Base-by-base conservation (phyloP, 1,140 invertebrate genomes). In the Oreohelix idahoensis region DNA sequence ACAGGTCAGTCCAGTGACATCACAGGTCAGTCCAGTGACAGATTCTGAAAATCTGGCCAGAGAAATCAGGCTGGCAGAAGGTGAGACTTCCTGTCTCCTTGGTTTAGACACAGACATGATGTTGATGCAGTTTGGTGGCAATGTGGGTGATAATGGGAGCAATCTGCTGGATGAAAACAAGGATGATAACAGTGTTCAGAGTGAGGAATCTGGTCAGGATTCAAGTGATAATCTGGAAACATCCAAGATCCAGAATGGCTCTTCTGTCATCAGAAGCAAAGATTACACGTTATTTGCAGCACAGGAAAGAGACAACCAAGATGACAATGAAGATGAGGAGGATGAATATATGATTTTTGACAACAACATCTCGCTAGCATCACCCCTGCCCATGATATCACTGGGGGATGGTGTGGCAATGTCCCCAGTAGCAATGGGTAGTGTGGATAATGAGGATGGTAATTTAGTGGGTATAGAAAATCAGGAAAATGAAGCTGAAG, bases 311-410 rank as follows among this genome's bases (percentile, higher is more conserved):
- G 35, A 81, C 8, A 23, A 63, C 42, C 32, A 80, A 26, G 75
- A 83, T 32, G 49, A 78, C 0, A 80, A 73, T 29, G 51, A 77
- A 69, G 80, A 73, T 17, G 84, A 82, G 26, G 84, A 71, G 26
- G 81, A 49, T 26, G 75, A 76, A 38, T 80, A 83, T 49, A 71
- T 51, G 10, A 29, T 2, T 1, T 58, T 78, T 53, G 76, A 75
- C 26, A 39, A 76, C 53, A 74, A 74, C 74, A 51, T 70, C 36
- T 78, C 85, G 75, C 36, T 85, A 66, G 45, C 80, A 74, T 86
- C 73, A 74, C 85, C 58, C 78, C 81, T 79, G 23, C 76, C 73
- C 66, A 75, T 45, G 83, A 84, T 63, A 74, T 84, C 79, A 26
- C 73, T 71, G 0, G 74, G 39, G 29, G 74, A 80, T 83, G 84